Evolutionary conservation across 1,140 invertebrate species (phyloP).

Genomic region (Ips typographus): DNA sequence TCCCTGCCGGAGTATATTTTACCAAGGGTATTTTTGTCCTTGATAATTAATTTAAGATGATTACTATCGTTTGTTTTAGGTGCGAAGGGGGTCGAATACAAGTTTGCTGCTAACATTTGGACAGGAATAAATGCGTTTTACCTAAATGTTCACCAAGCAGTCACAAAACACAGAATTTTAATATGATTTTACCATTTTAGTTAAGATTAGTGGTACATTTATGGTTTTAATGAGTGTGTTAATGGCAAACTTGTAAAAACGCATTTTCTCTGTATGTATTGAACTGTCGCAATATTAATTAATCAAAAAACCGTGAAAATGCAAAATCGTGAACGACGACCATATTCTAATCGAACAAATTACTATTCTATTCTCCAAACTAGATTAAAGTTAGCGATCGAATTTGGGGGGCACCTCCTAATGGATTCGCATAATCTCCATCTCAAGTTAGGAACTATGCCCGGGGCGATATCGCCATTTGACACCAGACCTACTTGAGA

Average conservation of each 20-base stretch:
- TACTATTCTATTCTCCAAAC: background rate
- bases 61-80: slow-evolving; percentile 8
- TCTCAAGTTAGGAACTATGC: slow-evolving; percentile 12
- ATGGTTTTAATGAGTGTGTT: too few species aligned
- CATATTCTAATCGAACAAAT: too few species aligned
- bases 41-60: slow-evolving; percentile 11
- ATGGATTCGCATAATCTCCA: slow-evolving; percentile 17
- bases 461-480: slow-evolving; percentile 17
- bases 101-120: background rate
- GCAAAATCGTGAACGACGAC: too few species aligned
- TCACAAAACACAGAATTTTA: too few species aligned
- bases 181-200: too few species aligned
- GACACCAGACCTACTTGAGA: slow-evolving; percentile 19
- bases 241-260: too few species aligned
- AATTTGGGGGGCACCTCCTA: slow-evolving; percentile 9
- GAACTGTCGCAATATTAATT: too few species aligned
- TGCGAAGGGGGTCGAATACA: background rate
- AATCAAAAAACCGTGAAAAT: too few species aligned
- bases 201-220: too few species aligned
- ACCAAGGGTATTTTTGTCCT: slow-evolving; percentile 9
- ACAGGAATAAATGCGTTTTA: too few species aligned
- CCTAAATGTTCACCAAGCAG: too few species aligned
- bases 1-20: slow-evolving; percentile 13
- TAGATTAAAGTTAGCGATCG: slow-evolving; percentile 17
- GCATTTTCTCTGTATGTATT: too few species aligned